These are phyloP conservation scores for Melanotaenia maccullochi DNA, from an alignment of 2,797 vertebrate genomes.

Conservation along the genomic window DNA sequence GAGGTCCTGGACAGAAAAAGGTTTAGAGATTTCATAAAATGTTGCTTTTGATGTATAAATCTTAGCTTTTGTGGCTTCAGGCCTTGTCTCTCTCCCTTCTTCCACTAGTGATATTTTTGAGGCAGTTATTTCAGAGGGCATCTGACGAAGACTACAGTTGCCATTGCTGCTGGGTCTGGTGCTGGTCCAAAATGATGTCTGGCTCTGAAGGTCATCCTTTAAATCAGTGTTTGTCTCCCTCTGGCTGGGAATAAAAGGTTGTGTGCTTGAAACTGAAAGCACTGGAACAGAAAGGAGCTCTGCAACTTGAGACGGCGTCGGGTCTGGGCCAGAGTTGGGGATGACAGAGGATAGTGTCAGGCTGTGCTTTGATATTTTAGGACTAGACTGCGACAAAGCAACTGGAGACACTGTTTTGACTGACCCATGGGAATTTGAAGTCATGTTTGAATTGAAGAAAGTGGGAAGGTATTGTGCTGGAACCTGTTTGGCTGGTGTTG, in stretches of 20 bases:
- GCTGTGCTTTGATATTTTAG: constrained; percentile 79
- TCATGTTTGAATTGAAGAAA: constrained; percentile 42
- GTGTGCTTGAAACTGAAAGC: constrained; percentile 64
- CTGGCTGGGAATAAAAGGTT: constrained; percentile 62
- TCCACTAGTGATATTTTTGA: constrained; percentile 66
- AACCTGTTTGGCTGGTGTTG: constrained; percentile 34
- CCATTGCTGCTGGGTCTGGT: constrained; percentile 46
- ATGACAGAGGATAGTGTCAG: constrained; percentile 65
- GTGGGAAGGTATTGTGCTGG: constrained; percentile 27
- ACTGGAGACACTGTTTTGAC: constrained; percentile 48
- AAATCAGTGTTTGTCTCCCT: constrained; percentile 59
- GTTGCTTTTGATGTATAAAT: constrained; percentile 81
- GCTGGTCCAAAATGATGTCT: constrained; percentile 32
- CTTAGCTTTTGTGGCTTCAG: constrained; percentile 54
- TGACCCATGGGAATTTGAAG: constrained; percentile 53
- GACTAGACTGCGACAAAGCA: constrained; percentile 49
- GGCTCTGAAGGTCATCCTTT: constrained; percentile 46
- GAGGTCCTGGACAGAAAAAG: constrained; percentile 69
- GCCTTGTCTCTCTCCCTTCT: constrained; percentile 43
- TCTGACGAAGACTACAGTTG: constrained; percentile 42
- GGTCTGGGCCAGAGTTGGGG: constrained; percentile 39
- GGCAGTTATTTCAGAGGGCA: constrained; percentile 53
- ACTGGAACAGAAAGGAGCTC: constrained; percentile 59
- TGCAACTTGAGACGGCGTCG: constrained; percentile 61
- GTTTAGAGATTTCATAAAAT: constrained; percentile 81